These are phyloP conservation scores for Nothoprocta perdicaria DNA, from an alignment of 2,113 vertebrate species.

Conservation along the genomic window DNA sequence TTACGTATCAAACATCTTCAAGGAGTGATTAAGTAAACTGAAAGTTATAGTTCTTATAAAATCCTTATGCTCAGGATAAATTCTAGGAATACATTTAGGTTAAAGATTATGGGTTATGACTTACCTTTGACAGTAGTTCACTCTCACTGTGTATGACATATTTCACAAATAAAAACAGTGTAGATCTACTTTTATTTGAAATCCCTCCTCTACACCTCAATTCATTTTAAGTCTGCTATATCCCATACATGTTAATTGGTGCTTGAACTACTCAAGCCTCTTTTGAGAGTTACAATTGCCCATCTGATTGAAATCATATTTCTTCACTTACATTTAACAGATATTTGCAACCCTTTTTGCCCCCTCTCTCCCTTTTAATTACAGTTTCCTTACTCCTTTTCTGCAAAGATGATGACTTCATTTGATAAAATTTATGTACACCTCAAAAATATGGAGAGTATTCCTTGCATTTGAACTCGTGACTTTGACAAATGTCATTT, in stretches of 20 bases:
- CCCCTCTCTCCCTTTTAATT: not conserved
- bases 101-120: not conserved
- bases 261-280: not conserved
- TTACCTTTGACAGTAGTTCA: not conserved
- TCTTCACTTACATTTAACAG: not conserved
- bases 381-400: not conserved
- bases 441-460: not conserved
- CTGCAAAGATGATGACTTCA: not conserved
- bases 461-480: not conserved
- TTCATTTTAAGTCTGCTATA: not conserved
- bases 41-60: slow-evolving; percentile 25
- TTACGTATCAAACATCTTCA: slow-evolving; percentile 22
- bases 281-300: not conserved
- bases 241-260: not conserved
- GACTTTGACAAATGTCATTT: not conserved
- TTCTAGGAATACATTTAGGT: not conserved
- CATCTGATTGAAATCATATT: not conserved
- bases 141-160: not conserved
- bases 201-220: not conserved
- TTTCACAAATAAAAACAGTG: not conserved
- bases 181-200: slow-evolving; percentile 1
- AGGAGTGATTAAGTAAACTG: slow-evolving; percentile 25
- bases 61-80: slow-evolving; percentile 21
- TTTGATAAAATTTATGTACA: not conserved
- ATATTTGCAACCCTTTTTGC: not conserved